Conservation (phyloP, 2,888 invertebrate genomes). For the Anoplius nigerrimus region DNA sequence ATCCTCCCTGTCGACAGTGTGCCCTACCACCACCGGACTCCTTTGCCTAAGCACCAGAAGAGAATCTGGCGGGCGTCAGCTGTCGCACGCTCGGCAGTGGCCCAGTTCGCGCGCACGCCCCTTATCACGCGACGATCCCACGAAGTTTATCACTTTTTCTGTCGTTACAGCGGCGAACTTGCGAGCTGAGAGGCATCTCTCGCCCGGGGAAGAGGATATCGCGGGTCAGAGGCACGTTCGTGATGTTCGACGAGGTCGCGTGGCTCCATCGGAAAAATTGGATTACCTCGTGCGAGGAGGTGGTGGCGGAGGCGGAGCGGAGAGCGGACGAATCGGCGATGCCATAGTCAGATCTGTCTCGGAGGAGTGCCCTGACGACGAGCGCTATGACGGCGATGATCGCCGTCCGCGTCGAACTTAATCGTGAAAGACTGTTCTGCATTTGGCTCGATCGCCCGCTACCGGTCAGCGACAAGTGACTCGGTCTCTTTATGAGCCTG, state of each 20-base stretch:
- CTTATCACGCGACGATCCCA: too few species aligned
- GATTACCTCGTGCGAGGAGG: conserved; percentile 28
- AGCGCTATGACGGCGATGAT: too few species aligned
- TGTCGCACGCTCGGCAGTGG: too few species aligned
- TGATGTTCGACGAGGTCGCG: conserved; percentile 35
- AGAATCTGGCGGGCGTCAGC: not conserved
- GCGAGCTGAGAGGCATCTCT: conserved; percentile 15
- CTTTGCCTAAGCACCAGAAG: not conserved
- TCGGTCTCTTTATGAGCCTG: conserved; percentile 14
- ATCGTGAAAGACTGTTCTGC: conserved; percentile 27
- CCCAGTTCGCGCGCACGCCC: too few species aligned
- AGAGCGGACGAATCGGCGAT: conserved; percentile 23
- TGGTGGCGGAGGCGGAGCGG: conserved; percentile 10
- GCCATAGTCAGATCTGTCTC: conserved; percentile 7
- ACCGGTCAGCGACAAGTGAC: conserved; percentile 9
- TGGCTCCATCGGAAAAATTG: conserved; percentile 36
- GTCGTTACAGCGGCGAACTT: conserved; percentile 40
- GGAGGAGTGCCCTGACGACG: not conserved
- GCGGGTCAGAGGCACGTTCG: conserved; percentile 20
- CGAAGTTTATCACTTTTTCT: conserved; percentile 22
- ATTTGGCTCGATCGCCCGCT: conserved; percentile 44
- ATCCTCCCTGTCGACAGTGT: too few species aligned
- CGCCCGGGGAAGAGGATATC: conserved; percentile 18
- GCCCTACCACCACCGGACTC: too few species aligned
- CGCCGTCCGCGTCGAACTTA: not conserved